phyloP scores from a whole-genome alignment of 2,888 invertebrate species.

The Andricus quercusramuli region DNA sequence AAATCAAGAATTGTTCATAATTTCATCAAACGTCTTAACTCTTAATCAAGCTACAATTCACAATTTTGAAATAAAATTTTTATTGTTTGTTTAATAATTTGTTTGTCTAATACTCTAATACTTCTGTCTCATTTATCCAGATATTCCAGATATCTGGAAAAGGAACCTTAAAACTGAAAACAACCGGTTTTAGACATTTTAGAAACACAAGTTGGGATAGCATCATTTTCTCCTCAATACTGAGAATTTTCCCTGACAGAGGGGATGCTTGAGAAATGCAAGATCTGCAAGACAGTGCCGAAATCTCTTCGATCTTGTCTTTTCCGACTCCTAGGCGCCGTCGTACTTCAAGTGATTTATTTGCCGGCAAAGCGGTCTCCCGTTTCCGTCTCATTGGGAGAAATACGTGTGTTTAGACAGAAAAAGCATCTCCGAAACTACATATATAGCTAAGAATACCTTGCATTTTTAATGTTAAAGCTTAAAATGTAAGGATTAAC shows the following conservation, averaged over 20 bases:
- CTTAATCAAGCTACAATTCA: neutral
- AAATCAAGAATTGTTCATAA: neutral
- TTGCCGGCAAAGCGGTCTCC: constrained; percentile 55
- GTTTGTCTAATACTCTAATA: too few relatives aligned
- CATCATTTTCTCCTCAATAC: constrained; percentile 32
- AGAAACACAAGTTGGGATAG: constrained; percentile 8
- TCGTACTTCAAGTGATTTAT: constrained; percentile 53
- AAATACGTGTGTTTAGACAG: neutral
- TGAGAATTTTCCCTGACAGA: constrained; percentile 31
- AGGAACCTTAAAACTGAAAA: constrained; percentile 10
- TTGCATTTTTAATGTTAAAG: too few relatives aligned
- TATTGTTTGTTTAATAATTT: too few relatives aligned
- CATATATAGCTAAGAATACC: neutral
- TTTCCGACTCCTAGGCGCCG: constrained; percentile 28
- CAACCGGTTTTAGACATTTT: constrained; percentile 7
- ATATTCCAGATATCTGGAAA: neutral
- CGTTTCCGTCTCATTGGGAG: constrained; percentile 47
- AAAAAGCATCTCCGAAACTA: constrained; percentile 17
- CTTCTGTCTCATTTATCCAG: neutral
- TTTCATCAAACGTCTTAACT: neutral
- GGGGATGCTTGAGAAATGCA: constrained; percentile 26
- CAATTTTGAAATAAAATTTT: neutral
- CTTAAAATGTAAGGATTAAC: too few relatives aligned
- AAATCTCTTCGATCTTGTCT: constrained; percentile 40
- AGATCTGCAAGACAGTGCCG: constrained; percentile 28